phyloP scores from a whole-genome alignment of 1,140 invertebrate genomes.

The Monochamus saltuarius region DNA sequence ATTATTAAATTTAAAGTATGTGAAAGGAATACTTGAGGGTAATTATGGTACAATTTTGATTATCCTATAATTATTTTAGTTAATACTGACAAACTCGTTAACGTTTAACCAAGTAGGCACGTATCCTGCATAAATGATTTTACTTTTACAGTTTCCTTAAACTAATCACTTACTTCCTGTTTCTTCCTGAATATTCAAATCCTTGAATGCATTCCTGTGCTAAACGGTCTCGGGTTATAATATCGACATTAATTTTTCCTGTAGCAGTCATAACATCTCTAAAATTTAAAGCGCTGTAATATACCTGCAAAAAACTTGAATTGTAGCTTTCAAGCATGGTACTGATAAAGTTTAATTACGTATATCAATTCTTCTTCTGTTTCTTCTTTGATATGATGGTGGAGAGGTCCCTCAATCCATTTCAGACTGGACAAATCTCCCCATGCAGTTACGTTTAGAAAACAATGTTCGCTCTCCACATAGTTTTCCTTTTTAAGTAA shows the following conservation, averaged over 20 bases:
- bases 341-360: conserved; percentile 38
- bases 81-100: no score
- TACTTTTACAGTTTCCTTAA: no score
- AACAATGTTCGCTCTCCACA: conserved; percentile 64
- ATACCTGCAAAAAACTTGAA: neutral
- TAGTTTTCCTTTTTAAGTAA: conserved; percentile 39
- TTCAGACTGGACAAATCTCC: conserved; percentile 82
- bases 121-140: no score
- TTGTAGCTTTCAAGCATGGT: no score
- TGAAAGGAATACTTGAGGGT: no score
- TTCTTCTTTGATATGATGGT: conserved; percentile 46
- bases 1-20: no score
- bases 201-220: conserved; percentile 67
- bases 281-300: conserved; percentile 73
- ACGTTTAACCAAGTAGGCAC: no score
- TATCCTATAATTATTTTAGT: no score
- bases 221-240: conserved; percentile 56
- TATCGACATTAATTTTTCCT: conserved; percentile 69
- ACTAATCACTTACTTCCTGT: conserved; percentile 33
- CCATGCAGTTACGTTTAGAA: conserved; percentile 72
- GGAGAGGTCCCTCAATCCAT: conserved; percentile 73
- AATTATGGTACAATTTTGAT: no score
- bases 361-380: conserved; percentile 53
- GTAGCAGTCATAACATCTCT: conserved; percentile 77
- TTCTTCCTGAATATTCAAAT: conserved; percentile 68